Evolutionary conservation across 1,140 invertebrate genomes (phyloP), one percentile per base, ranked within the genome.

Genomic region (Saxidomus purpurata): DNA sequence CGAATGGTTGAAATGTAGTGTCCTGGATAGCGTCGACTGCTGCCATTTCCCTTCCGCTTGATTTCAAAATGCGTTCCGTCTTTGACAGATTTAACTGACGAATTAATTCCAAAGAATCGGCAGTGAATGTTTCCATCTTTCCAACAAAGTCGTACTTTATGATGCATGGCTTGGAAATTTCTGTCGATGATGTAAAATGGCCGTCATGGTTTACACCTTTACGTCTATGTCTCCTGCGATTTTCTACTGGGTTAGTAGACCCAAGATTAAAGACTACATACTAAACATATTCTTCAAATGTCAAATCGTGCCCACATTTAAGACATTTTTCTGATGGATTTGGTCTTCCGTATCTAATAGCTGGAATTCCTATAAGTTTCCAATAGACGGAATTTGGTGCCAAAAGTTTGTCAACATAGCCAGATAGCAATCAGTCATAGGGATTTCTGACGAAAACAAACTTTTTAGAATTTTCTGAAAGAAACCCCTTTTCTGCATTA

Each of bases 301-400:
- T 89, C 9, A 84, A 15, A 40, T 83, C 80, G 74, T 89, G 87
- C 17, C 86, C 77, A 49, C 80, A 77, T 28, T 28, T 11, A 71
- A 89, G 28, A 28, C 47, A 71, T 40, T 76, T 55, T 22, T 19
- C 17, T 0, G 55, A 47, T 1, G 61, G 0, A 28, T 63, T 63
- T 9, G 31, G 17, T n/a, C 87, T 31, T 28, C 36, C 47, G 19
- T 38, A 19, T 43, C 47, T 84, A 28, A 89, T 89, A n/a, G 87
- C 80, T 4, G 63, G 59, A 25, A 83, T 61, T 36, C 87, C 87
- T 9, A 89, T 61, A 9, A 47, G 28, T 55, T 84, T 83, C 87
- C 87, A 89, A 34, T 83, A 89, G 28, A 74, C 31, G n/a, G 87
- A 69, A 71, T 89, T 89, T 40, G 80, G 87, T 15, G 87, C 80